Conservation (phyloP, 2,113 vertebrate species). For the Patagioenas fasciata region DNA sequence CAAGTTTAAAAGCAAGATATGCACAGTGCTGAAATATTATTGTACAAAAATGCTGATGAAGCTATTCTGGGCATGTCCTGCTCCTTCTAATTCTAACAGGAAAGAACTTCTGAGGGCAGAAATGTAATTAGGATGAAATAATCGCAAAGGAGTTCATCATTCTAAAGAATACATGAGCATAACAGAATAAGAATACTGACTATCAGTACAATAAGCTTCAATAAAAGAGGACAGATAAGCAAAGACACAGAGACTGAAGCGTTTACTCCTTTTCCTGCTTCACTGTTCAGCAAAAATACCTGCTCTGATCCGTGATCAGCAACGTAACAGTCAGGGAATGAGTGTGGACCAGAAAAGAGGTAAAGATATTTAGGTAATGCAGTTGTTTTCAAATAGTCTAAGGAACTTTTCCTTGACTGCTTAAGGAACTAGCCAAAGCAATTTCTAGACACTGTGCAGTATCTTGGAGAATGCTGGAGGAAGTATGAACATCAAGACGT, state of each 20-base stretch:
- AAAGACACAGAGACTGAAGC: not conserved
- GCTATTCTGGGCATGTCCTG: not conserved
- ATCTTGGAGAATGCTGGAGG: not conserved
- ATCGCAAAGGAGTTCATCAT: not conserved
- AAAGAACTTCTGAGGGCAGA: not conserved
- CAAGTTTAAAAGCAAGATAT: not conserved
- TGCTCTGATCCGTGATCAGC: not conserved
- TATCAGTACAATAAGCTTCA: not conserved
- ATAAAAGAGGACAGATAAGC: not conserved
- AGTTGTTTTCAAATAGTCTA: not conserved
- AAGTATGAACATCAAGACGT: not conserved
- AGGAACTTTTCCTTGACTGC: not conserved
- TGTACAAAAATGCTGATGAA: not conserved
- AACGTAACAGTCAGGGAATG: not conserved
- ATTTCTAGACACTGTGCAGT: not conserved
- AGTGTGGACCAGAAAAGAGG: not conserved
- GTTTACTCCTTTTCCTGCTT: not conserved
- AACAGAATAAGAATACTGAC: not conserved
- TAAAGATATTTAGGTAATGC: not conserved
- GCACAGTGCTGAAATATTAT: not conserved
- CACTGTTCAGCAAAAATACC: not conserved
- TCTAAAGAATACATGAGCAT: not conserved
- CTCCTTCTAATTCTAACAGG: not conserved
- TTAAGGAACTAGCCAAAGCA: not conserved
- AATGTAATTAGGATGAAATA: constrained; percentile 19